A percentile compares a stretch with the other conserved stretches of the same genome.
Evolutionary conservation across 2,113 vertebrate species (phyloP).

Genomic region (Notarius quadriscutis): DNA sequence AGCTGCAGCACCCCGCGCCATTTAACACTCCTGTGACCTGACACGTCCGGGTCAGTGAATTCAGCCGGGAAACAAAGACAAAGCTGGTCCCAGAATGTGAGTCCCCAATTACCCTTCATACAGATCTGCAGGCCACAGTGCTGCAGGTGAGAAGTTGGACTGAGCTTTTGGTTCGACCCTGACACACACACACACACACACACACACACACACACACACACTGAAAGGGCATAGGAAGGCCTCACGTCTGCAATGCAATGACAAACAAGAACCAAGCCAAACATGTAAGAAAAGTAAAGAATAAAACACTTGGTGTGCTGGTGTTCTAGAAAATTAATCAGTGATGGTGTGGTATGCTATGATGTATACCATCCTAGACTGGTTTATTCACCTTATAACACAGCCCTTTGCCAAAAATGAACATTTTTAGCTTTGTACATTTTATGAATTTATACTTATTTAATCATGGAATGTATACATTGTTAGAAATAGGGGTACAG

Average conservation of each 20-base stretch:
- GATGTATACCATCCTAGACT: neutral
- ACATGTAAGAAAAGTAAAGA: neutral
- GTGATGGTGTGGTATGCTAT: no score
- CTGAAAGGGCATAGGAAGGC: slow-evolving; percentile 31
- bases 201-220: slow-evolving; percentile 2
- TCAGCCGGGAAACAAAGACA: slow-evolving; percentile 64
- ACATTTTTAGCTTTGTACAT: neutral
- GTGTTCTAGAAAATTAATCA: neutral
- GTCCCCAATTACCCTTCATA: slow-evolving; percentile 64
- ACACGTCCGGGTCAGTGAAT: slow-evolving; percentile 70
- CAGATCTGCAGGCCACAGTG: slow-evolving; percentile 59
- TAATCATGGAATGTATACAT: neutral
- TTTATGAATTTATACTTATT: neutral
- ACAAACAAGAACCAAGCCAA: slow-evolving; percentile 10
- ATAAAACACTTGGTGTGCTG: neutral
- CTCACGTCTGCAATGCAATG: neutral
- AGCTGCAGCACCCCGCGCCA: slow-evolving; percentile 65
- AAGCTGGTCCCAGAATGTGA: slow-evolving; percentile 65
- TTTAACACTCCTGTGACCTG: slow-evolving; percentile 69
- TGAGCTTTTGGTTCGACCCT: slow-evolving; percentile 48
- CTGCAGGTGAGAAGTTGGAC: slow-evolving; percentile 71
- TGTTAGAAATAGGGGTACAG: no score
- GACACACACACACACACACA: slow-evolving; percentile 58
- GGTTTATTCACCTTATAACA: neutral
- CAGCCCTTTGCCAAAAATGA: neutral